Evolutionary conservation across 1,140 invertebrate genomes (phyloP).

Genomic region (Drosophila kohkoa): DNA sequence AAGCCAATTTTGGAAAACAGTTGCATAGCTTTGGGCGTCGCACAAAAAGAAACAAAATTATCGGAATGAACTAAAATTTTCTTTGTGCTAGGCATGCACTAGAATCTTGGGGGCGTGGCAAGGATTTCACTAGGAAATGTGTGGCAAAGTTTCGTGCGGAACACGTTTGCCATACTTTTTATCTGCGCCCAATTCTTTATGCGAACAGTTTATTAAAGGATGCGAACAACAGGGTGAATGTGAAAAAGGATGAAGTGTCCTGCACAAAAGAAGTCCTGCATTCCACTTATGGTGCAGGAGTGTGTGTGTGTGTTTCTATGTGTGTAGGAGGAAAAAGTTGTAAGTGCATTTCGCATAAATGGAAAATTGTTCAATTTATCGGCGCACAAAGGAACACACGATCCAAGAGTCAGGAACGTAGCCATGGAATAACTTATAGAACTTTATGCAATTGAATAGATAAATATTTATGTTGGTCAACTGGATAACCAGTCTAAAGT

Average conservation of each 20-base stretch:
- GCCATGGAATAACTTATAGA: conserved; percentile 31
- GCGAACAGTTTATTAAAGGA: conserved; percentile 62
- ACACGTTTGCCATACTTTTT: conserved; percentile 64
- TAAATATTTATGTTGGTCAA: conserved; percentile 68
- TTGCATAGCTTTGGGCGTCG: conserved; percentile 37
- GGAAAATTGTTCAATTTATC: conserved; percentile 77
- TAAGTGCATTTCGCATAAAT: conserved; percentile 75
- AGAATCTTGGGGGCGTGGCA: conserved; percentile 22
- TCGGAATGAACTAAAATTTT: conserved; percentile 48
- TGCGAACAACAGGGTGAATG: conserved; percentile 35
- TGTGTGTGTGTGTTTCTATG: conserved; percentile 7
- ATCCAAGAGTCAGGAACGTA: conserved; percentile 5
- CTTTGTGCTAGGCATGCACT: conserved; percentile 55
- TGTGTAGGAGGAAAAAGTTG: conserved; percentile 47
- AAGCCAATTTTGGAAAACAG: conserved; percentile 55
- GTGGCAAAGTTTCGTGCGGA: conserved; percentile 50
- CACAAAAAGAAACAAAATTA: conserved; percentile 32
- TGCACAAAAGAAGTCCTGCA: conserved; percentile 27
- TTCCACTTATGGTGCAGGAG: not conserved
- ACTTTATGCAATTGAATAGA: conserved; percentile 67
- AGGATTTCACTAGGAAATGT: conserved; percentile 19
- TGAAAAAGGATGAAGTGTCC: conserved; percentile 35
- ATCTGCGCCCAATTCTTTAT: conserved; percentile 40
- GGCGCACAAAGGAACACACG: conserved; percentile 35
- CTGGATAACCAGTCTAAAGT: conserved; percentile 25